These are phyloP conservation scores for Tiaroga cobitis DNA, from an alignment of 2,797 vertebrate genomes.

Conservation along the genomic window DNA sequence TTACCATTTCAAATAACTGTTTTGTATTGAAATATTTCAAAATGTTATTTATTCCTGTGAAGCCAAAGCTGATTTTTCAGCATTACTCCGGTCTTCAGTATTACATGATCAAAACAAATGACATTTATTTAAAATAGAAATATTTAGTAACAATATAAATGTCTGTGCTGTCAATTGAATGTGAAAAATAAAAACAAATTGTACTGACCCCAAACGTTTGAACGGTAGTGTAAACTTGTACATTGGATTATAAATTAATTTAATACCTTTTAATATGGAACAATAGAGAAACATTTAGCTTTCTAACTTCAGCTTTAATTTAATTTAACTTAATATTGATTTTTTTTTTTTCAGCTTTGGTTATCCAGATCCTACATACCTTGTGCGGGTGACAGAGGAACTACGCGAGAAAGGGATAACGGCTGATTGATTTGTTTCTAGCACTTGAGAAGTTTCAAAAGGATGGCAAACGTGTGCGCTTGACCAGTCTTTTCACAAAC, in stretches of 20 bases:
- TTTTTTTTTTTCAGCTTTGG: conserved; percentile 83
- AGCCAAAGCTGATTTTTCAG: neutral
- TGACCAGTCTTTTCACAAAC: conserved; percentile 57
- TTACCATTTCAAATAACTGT: neutral
- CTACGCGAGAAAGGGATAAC: conserved; percentile 93
- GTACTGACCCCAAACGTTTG: no score
- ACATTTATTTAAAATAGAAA: neutral
- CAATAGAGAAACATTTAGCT: no score
- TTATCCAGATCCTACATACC: conserved; percentile 93
- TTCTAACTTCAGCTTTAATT: no score
- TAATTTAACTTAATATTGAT: no score
- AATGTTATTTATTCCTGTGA: neutral
- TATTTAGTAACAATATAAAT: neutral
- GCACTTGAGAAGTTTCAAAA: conserved; percentile 57
- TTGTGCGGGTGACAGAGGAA: conserved; percentile 92
- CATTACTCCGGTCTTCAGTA: neutral
- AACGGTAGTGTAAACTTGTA: no score
- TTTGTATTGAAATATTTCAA: no score
- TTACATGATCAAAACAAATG: neutral
- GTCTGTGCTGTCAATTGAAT: no score
- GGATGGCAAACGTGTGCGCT: conserved; percentile 32
- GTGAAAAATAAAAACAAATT: no score
- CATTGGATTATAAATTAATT: no score
- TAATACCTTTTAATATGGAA: no score
- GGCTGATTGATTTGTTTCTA: conserved; percentile 77